Evolutionary conservation across 2,113 vertebrate species (phyloP), one percentile per base, ranked within the genome.

Genomic region (Cochlearius cochlearius): DNA sequence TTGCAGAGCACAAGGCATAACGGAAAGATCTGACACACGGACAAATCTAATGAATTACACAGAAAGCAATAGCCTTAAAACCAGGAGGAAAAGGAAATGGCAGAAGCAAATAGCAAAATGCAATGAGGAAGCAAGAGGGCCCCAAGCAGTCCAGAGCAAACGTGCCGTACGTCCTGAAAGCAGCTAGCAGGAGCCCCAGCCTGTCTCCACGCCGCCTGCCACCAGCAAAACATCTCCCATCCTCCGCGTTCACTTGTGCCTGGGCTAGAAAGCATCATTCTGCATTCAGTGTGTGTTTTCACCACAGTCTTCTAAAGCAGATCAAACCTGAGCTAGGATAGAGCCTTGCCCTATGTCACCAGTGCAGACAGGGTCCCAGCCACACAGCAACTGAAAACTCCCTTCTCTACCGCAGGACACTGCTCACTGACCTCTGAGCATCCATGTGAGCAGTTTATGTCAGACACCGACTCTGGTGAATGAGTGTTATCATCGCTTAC

Each of bases 61-160:
- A 88, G 78, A 56, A 94, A 94, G 66, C 86, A 91, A 68, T 18
- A 78, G 82, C 77, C 68, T 85, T 36, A 87, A 91, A 69, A 86
- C 83, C 59, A 77, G 32, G 21, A 82, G 90, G 58, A 89, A 94
- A 94, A 91, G 43, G 41, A 84, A 94, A 85, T 39, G 47, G 71
- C 32, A 88, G 84, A 89, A 91, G 66, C 89, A 94, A 92, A 87
- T 11, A 75, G 81, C 63, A 62, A 95, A 92, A 90, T 64, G 49
- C 29, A 84, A 81, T 75, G 78, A 88, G 49, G 45, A 95, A 95
- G 91, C 92, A 79, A 50, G 63, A 89, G 29, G 26, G 58, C 49
- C 45, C 60, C 43, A n/a, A 75, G 69, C 53, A 76, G 60, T 18
- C 80, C 49, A 6, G 23, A 67, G 19, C 0, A 2, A 88, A 71